Percentiles rank a stretch among this genome's conserved stretches.
These are phyloP conservation scores for Bimastos eiseni DNA, from an alignment of 2,888 invertebrate genomes.

Conservation along the genomic window DNA sequence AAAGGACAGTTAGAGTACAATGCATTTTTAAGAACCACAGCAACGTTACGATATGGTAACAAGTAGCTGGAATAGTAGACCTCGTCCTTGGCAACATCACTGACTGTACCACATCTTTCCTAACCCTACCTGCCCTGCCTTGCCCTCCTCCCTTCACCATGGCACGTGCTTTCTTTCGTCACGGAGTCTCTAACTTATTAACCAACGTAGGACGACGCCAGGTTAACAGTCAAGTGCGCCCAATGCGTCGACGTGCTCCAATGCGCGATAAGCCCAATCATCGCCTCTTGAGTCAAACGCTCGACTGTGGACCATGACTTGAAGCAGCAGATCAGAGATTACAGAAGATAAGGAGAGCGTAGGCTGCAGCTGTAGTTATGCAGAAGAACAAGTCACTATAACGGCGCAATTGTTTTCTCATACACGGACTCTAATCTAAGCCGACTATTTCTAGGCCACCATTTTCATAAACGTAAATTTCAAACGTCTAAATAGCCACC, in stretches of 20 bases:
- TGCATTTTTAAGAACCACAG: no score
- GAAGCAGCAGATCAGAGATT: neutral
- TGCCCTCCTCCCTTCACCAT: neutral
- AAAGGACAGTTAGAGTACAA: no score
- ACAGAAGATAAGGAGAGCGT: neutral
- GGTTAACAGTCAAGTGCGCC: neutral
- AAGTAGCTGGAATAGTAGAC: no score
- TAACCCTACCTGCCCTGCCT: neutral
- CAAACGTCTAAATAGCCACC: no score
- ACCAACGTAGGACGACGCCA: neutral
- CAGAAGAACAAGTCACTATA: no score
- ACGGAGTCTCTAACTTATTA: neutral
- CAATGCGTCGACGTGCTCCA: neutral
- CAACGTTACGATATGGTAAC: no score
- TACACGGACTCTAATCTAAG: no score
- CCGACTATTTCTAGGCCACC: no score
- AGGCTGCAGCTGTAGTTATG: no score
- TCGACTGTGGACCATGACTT: neutral
- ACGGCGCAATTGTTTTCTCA: no score
- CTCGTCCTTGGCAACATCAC: no score
- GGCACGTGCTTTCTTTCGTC: neutral
- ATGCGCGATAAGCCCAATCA: neutral
- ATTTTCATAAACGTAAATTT: no score
- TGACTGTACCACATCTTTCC: neutral
- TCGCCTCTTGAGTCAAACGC: neutral